These are phyloP conservation scores for Idris sp. DNA, from an alignment of 1,140 invertebrate genomes.

Conservation along the genomic window DNA sequence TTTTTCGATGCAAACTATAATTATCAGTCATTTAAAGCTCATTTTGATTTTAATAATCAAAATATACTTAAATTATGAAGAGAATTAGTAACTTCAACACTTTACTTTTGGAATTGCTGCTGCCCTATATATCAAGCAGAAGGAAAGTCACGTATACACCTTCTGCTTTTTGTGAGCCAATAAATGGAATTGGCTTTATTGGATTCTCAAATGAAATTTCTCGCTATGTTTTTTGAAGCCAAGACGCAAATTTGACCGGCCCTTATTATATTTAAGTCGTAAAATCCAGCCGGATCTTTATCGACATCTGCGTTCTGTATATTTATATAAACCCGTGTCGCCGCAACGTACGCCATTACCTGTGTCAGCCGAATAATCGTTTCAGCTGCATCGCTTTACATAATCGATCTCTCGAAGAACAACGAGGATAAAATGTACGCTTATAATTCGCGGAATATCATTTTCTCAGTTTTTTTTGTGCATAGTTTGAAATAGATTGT, in stretches of 20 bases:
- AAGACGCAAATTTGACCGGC: slow-evolving; percentile 41
- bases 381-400: slow-evolving; percentile 26
- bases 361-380: slow-evolving; percentile 29
- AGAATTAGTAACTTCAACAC: slow-evolving; percentile 19
- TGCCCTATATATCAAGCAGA: too few species aligned
- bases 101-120: slow-evolving; percentile 17
- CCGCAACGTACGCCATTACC: slow-evolving; percentile 32
- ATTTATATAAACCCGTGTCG: slow-evolving; percentile 26
- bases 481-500: slow-evolving; percentile 52
- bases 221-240: slow-evolving; percentile 32
- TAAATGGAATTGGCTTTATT: slow-evolving; percentile 57
- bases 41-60: too few species aligned
- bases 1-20: too few species aligned
- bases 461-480: slow-evolving; percentile 44
- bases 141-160: slow-evolving; percentile 44
- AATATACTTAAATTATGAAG: too few species aligned
- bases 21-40: too few species aligned
- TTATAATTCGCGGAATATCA: slow-evolving; percentile 50
- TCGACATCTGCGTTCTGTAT: slow-evolving; percentile 18
- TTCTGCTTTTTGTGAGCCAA: slow-evolving; percentile 35
- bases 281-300: slow-evolving; percentile 15
- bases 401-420: slow-evolving; percentile 31
- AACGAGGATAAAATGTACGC: slow-evolving; percentile 28
- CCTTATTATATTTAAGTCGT: slow-evolving; percentile 21
- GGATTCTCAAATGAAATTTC: slow-evolving; percentile 57